These are phyloP conservation scores for Deroplatys truncata DNA, from an alignment of 2,888 invertebrate species.

Conservation along the genomic window DNA sequence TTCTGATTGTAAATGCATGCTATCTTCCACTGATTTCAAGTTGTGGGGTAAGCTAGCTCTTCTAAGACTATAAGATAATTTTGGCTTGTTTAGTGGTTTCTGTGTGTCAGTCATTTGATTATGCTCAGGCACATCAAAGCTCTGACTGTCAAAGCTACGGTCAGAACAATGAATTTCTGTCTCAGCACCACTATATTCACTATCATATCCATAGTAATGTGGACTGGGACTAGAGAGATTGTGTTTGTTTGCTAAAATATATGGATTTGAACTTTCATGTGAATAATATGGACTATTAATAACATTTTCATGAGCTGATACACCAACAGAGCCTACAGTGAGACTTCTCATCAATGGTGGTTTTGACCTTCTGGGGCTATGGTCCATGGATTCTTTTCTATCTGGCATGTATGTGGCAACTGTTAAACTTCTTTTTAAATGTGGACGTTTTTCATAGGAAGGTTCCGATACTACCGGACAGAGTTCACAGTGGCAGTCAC, in stretches of 20 bases:
- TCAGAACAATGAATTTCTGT: constrained; percentile 49
- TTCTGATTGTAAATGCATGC: neutral
- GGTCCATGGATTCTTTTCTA: neutral
- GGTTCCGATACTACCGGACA: neutral
- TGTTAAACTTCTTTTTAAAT: neutral
- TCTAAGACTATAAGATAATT: neutral
- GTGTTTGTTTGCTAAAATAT: neutral
- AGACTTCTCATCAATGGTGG: neutral
- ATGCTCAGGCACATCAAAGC: constrained; percentile 29
- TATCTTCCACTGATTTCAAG: neutral
- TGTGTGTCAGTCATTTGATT: neutral
- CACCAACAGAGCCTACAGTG: neutral
- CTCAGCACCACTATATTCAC: constrained; percentile 51
- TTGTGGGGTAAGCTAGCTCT: neutral
- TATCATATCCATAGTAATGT: constrained; percentile 53
- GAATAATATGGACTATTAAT: neutral
- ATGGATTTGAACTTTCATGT: neutral
- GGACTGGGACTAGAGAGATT: neutral
- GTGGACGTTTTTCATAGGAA: neutral
- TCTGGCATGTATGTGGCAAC: neutral
- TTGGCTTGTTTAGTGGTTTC: neutral
- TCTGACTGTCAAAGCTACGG: constrained; percentile 41
- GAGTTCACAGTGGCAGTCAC: neutral
- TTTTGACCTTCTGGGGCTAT: neutral
- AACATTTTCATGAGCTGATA: neutral